Conservation (phyloP, 2,888 invertebrate genomes). For the Candidula unifasciata region DNA sequence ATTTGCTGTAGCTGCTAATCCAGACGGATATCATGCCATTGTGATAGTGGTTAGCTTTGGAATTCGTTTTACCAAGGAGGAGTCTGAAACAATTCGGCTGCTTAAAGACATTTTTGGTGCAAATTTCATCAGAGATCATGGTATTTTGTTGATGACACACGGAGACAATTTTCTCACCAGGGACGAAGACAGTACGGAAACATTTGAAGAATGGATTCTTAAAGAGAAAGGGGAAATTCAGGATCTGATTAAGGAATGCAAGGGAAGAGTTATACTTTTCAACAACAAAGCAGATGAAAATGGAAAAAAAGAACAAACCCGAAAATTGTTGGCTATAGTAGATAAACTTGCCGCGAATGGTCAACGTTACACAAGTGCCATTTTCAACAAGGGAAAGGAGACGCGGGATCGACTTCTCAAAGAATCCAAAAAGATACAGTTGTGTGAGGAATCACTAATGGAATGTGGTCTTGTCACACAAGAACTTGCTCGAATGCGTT, state of each 20-base stretch:
- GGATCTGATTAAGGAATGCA: neutral
- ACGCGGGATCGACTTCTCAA: neutral
- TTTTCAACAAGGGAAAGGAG: neutral
- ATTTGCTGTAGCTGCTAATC: conserved; percentile 3
- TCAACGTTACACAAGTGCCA: neutral
- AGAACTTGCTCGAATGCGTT: neutral
- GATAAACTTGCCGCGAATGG: neutral
- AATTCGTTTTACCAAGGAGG: neutral
- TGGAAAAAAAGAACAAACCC: neutral
- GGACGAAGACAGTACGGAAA: neutral
- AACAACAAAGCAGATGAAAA: neutral
- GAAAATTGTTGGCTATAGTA: neutral
- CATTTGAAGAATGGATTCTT: conserved; percentile 4
- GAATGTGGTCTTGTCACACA: conserved; percentile 5
- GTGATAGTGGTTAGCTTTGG: neutral
- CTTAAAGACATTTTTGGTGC: conserved; percentile 19
- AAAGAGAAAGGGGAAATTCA: neutral
- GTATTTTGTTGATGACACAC: conserved; percentile 1
- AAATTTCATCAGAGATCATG: conserved; percentile 4
- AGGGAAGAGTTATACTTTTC: neutral
- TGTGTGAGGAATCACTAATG: neutral
- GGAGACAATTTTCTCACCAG: neutral
- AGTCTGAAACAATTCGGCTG: neutral
- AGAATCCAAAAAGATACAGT: neutral
- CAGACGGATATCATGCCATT: neutral